phyloP scores from a whole-genome alignment of 2,888 invertebrate species.

The Xestia c-nigrum region DNA sequence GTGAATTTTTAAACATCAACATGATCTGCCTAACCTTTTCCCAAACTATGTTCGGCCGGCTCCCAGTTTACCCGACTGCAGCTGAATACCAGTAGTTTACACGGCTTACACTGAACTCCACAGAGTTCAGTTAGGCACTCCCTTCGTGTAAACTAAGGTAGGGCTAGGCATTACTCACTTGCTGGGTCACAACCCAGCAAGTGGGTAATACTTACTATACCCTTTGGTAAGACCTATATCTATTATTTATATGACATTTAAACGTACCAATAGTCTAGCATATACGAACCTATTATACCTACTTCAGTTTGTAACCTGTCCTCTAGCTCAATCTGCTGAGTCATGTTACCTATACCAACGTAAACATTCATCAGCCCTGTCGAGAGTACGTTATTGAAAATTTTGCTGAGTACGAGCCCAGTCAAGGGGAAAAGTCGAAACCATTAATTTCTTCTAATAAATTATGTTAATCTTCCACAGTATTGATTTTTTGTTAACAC shows the following conservation, averaged over 20 bases:
- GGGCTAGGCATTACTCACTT: no score
- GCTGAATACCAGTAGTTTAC: no score
- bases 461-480: constrained; percentile 16
- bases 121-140: no score
- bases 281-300: neutral
- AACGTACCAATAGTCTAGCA: neutral
- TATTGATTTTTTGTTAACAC: constrained; percentile 4
- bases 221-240: neutral
- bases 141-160: no score
- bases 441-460: constrained; percentile 27
- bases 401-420: constrained; percentile 39
- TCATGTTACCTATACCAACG: constrained; percentile 14
- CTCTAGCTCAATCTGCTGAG: constrained; percentile 15
- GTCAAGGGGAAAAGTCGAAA: constrained; percentile 30
- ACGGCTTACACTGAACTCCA: no score
- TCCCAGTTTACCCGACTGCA: no score
- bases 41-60: no score
- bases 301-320: constrained; percentile 1
- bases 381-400: constrained; percentile 36
- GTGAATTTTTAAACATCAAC: no score
- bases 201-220: no score
- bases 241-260: neutral
- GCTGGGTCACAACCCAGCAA: no score
- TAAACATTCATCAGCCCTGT: constrained; percentile 44
- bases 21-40: no score